These are phyloP conservation scores for Sphaerodactylus townsendi DNA, from an alignment of 2,113 vertebrate species.

Conservation along the genomic window DNA sequence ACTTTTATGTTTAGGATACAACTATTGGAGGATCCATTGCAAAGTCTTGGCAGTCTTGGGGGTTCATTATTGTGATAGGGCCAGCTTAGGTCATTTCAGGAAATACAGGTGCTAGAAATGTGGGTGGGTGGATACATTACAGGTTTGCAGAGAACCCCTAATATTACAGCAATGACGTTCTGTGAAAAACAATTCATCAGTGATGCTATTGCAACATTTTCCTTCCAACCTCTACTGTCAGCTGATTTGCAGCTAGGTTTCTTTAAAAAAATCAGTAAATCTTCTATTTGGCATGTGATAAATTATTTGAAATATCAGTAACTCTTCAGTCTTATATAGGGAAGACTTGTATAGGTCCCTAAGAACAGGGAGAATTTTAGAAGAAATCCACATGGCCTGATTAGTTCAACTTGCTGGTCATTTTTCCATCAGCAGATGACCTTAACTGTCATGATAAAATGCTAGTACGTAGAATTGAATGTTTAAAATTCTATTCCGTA, in stretches of 20 bases:
- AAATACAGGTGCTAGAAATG: no score
- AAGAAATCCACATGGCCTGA: not conserved
- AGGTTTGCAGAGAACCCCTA: not conserved
- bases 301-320: not conserved
- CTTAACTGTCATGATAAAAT: not conserved
- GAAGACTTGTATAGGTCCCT: no score
- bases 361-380: not conserved
- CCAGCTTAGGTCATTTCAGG: no score
- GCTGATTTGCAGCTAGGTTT: not conserved
- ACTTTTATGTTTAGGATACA: no score
- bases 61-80: no score
- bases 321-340: not conserved
- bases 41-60: no score
- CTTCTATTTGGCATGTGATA: not conserved
- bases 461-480: not conserved
- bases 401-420: not conserved
- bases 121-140: no score
- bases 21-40: no score
- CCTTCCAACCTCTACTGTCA: not conserved
- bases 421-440: slow-evolving; percentile 6
- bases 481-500: not conserved
- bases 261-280: not conserved
- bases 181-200: not conserved
- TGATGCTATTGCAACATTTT: not conserved
- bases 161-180: not conserved